phyloP scores from a whole-genome alignment of 2,888 invertebrate genomes.

The Acanthoscelides obtectus region DNA sequence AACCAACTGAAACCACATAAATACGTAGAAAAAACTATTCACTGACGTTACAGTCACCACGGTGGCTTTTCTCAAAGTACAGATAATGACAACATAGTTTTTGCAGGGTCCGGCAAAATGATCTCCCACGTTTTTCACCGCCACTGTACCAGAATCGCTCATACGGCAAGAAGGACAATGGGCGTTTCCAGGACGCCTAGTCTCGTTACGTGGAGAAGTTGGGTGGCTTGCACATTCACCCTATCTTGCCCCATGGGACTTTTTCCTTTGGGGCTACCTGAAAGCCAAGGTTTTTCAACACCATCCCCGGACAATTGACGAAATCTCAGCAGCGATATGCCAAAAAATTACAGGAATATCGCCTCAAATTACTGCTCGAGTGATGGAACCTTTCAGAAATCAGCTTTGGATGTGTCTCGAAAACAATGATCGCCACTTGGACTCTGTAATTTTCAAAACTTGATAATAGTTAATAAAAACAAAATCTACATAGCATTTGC shows the following conservation, averaged over 20 bases:
- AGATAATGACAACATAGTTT: too few relatives aligned
- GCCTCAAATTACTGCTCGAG: too few relatives aligned
- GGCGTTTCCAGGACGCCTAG: conserved; percentile 16
- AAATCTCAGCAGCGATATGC: conserved; percentile 18
- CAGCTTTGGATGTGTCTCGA: too few relatives aligned
- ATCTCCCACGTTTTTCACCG: conserved; percentile 7
- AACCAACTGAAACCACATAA: too few relatives aligned
- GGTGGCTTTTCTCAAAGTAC: too few relatives aligned
- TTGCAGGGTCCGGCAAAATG: conserved; percentile 1
- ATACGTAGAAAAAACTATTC: too few relatives aligned
- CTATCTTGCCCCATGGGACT: conserved; percentile 15
- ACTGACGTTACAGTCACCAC: too few relatives aligned
- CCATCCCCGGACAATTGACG: conserved; percentile 15
- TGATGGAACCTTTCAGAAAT: conserved; percentile 7
- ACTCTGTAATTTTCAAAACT: conserved; percentile 10
- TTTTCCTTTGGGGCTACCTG: conserved; percentile 17
- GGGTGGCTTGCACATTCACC: conserved; percentile 15
- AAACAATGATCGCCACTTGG: conserved; percentile 7
- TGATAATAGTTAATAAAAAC: not conserved
- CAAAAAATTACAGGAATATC: conserved; percentile 17
- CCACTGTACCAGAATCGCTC: conserved; percentile 8
- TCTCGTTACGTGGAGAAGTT: conserved; percentile 14
- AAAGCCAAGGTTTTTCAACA: conserved; percentile 17
- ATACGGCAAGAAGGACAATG: conserved; percentile 13
- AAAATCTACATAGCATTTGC: not conserved